Evolutionary conservation across 2,113 vertebrate genomes (phyloP).

Genomic region (Porphyrio hochstetteri): DNA sequence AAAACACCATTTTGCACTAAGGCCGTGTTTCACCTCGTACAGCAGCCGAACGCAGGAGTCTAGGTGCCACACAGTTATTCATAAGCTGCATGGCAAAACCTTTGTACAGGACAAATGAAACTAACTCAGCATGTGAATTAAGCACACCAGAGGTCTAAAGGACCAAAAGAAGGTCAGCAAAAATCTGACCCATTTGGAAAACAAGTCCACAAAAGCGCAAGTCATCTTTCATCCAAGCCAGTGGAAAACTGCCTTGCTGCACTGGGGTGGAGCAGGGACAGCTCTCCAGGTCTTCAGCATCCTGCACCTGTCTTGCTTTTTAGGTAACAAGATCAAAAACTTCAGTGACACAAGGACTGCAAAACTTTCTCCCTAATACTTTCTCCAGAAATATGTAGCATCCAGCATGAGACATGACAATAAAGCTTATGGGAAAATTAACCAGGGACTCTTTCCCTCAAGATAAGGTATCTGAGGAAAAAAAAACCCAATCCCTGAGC

Average conservation of each 20-base stretch:
- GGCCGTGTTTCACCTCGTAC: neutral
- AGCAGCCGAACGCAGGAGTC: neutral
- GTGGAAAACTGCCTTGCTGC: constrained; percentile 3
- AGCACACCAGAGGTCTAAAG: neutral
- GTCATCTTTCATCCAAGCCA: neutral
- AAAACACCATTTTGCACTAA: rapidly evolving
- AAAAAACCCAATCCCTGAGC: neutral
- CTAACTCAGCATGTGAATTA: neutral
- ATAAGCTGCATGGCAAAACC: neutral
- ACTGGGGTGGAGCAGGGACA: neutral
- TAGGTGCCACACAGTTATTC: neutral
- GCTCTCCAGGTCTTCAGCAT: neutral
- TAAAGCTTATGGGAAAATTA: neutral
- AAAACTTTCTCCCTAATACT: neutral
- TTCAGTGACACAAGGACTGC: neutral
- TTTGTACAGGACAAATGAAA: neutral
- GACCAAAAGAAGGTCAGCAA: neutral
- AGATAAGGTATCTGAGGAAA: neutral
- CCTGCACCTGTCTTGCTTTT: neutral
- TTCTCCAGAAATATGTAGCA: neutral
- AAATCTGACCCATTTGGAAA: neutral
- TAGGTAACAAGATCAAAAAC: neutral
- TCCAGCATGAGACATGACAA: neutral
- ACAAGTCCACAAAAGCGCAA: neutral
- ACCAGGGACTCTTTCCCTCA: neutral